Base-by-base conservation (phyloP, 2,797 vertebrate genomes). In the Dryobates pubescens region DNA sequence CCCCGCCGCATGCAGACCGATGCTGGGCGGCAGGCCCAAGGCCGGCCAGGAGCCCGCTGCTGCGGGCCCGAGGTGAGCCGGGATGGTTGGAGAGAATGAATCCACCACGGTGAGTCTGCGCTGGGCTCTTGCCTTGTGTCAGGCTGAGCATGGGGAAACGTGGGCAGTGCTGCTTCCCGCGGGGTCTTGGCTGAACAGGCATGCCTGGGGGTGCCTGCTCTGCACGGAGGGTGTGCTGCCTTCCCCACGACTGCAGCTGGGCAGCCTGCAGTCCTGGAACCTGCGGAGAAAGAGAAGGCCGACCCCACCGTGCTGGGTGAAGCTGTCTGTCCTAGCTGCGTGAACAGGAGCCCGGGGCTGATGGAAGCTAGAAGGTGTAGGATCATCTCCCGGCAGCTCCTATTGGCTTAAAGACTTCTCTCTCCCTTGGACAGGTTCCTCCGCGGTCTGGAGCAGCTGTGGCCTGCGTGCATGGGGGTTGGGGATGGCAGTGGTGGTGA, bases 31-130 rank as follows among this genome's bases (percentile, higher is more conserved):
- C 49, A 24, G 49, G 49, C 12, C 22, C 49, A 23, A 49, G 49
- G 22, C 49, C 24, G 22, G 22, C 49, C 22, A 24, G 49, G 49
- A 49, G 49, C 49, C 47, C 45, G 9, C 18, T 47, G 10, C 47
- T 47, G 10, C 47, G 22, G 19, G 20, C 47, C 47, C 47, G 20
- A 47, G 47, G 47, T 47, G 47, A 47, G 47, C 47, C 20, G 47
- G 47, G 20, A 47, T 22, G 47, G 47, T 20, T 22, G 47, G 19
- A 47, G 47, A 47, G 20, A 47, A 10, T 20, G 32, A 36, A 13
- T 12, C 9, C 13, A 30, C 16, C 34, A 4, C 0, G 2, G 41
- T 43, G 45, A 56, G 0, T 62, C 75, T 64, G 43, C 2, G 1
- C 3, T 54, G 38, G 27, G 27, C 32, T 30, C 32, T 56, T 32